Evolutionary conservation across 2,797 vertebrate genomes (phyloP).

Genomic region (Loriculus beryllinus): DNA sequence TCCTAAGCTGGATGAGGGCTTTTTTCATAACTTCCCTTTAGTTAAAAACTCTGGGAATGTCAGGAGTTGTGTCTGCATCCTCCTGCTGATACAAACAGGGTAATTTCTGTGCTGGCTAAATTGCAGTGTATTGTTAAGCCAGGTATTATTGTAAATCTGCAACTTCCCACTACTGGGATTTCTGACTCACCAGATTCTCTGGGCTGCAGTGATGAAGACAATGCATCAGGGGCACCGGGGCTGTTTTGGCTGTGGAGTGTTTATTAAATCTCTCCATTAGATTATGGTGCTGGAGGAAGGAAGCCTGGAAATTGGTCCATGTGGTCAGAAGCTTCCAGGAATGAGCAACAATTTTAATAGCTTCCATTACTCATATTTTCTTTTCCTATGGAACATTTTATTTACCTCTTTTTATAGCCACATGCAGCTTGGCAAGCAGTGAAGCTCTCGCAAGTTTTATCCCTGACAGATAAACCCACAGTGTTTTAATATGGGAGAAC

Average conservation of each 20-base stretch:
- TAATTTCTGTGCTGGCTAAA: not conserved
- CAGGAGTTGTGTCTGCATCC: not conserved
- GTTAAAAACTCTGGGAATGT: not conserved
- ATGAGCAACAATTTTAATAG: constrained; percentile 6
- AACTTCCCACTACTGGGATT: constrained; percentile 17
- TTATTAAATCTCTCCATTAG: not conserved
- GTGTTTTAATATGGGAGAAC: not conserved
- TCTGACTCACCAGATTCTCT: constrained; percentile 29
- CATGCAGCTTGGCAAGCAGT: not conserved
- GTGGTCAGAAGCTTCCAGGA: constrained; percentile 35
- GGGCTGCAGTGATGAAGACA: not conserved
- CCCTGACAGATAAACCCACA: not conserved
- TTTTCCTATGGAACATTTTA: constrained; percentile 40
- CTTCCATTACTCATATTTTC: constrained; percentile 41
- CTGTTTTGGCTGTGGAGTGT: not conserved
- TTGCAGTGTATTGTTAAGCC: not conserved
- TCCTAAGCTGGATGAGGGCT: not conserved
- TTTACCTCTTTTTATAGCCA: not conserved
- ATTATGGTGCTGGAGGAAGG: constrained; percentile 30
- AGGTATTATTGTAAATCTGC: not conserved
- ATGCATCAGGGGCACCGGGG: not conserved
- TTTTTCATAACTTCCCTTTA: not conserved
- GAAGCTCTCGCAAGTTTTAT: not conserved
- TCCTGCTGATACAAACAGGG: not conserved
- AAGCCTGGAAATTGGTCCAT: constrained; percentile 19